Conservation (phyloP, 1,140 invertebrate genomes). For the Drosophila fuyamai region DNA sequence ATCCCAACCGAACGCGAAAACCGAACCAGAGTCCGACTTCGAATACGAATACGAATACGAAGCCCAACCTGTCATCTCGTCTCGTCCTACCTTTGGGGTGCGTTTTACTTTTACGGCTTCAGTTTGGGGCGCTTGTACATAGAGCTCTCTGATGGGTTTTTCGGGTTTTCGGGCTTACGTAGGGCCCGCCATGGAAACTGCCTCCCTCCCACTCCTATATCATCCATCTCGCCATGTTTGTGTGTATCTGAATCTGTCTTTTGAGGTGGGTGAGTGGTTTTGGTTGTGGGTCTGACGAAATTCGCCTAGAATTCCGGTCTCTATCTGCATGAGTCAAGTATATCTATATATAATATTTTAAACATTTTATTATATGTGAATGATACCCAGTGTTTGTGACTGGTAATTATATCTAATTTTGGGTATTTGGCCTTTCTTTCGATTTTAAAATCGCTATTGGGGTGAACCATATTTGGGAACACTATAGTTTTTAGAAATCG, state of each 20-base stretch:
- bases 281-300: slow-evolving; percentile 45
- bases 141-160: slow-evolving; percentile 50
- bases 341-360: slow-evolving; percentile 34
- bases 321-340: slow-evolving; percentile 34
- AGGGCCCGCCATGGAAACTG: slow-evolving; percentile 36
- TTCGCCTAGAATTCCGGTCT: slow-evolving; percentile 43
- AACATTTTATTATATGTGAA: slow-evolving; percentile 5
- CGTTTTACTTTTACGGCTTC: slow-evolving; percentile 54
- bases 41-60: slow-evolving; percentile 15
- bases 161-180: slow-evolving; percentile 48
- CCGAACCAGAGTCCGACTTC: slow-evolving; percentile 3
- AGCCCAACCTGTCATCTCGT: slow-evolving; percentile 45
- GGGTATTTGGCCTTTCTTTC: slow-evolving; percentile 27
- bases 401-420: slow-evolving; percentile 45
- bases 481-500: not conserved
- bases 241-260: slow-evolving; percentile 12
- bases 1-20: slow-evolving; percentile 18
- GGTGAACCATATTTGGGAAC: slow-evolving; percentile 8
- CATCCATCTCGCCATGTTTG: slow-evolving; percentile 3
- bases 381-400: not conserved
- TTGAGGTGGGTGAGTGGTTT: slow-evolving; percentile 35
- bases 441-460: slow-evolving; percentile 13
- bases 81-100: slow-evolving; percentile 74
- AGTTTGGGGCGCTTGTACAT: slow-evolving; percentile 39
- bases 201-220: not conserved